These are phyloP conservation scores for Albula goreensis DNA, from an alignment of 2,113 vertebrate species.

Conservation along the genomic window DNA sequence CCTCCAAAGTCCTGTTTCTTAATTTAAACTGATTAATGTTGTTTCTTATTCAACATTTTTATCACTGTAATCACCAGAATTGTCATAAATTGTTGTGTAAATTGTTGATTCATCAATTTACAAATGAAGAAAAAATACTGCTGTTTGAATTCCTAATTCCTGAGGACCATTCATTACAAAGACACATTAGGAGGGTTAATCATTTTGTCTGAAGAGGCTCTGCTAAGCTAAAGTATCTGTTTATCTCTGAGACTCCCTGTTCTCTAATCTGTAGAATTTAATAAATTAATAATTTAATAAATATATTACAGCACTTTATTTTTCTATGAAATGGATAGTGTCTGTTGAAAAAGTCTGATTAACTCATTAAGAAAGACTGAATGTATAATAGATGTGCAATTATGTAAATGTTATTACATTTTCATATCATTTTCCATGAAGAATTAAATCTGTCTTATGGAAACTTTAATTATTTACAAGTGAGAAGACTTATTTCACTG, in stretches of 20 bases:
- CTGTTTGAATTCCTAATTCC: background rate
- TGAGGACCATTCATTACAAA: background rate
- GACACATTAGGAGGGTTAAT: constrained; percentile 4
- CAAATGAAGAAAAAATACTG: background rate
- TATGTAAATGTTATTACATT: constrained; percentile 75
- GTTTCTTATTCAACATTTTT: background rate
- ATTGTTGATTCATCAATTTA: background rate
- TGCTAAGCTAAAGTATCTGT: constrained; percentile 31
- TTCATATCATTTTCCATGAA: constrained; percentile 61
- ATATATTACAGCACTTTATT: constrained; percentile 32
- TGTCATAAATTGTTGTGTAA: background rate
- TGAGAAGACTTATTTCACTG: constrained; percentile 49
- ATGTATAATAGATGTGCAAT: constrained; percentile 76
- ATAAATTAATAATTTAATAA: constrained; percentile 28
- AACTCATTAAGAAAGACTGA: constrained; percentile 67
- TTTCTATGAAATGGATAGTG: constrained; percentile 41
- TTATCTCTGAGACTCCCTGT: constrained; percentile 10
- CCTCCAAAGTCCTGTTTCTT: background rate
- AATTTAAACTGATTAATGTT: background rate
- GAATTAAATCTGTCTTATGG: constrained; percentile 72
- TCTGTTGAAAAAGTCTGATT: constrained; percentile 52
- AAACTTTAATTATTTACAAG: constrained; percentile 72
- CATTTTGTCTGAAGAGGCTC: constrained; percentile 7
- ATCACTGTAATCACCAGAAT: background rate
- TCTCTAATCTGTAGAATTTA: constrained; percentile 27